A percentile compares a stretch with the other conserved stretches of the same genome.
These are phyloP conservation scores for Cotesia chilonis DNA, from an alignment of 1,140 invertebrate genomes.

Conservation along the genomic window DNA sequence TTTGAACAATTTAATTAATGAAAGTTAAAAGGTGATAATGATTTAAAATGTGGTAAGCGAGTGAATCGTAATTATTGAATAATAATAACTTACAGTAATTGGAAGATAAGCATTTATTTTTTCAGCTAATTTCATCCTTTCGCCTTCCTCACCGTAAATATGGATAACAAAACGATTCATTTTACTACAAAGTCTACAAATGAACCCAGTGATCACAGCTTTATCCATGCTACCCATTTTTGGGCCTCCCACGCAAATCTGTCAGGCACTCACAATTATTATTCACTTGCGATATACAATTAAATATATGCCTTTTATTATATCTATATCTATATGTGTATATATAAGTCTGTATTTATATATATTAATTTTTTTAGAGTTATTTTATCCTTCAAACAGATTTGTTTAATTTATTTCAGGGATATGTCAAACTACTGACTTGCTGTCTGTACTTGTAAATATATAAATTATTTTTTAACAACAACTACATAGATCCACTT, in stretches of 20 bases:
- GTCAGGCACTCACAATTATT: background rate
- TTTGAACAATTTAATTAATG: too few relatives aligned
- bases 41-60: background rate
- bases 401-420: too few relatives aligned
- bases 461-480: too few relatives aligned
- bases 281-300: background rate
- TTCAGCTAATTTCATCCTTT: constrained; percentile 74
- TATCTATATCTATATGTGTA: too few relatives aligned
- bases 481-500: background rate
- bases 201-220: constrained; percentile 79
- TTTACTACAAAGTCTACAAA: constrained; percentile 81
- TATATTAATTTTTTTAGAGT: too few relatives aligned
- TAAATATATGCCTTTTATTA: background rate
- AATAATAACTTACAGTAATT: constrained; percentile 70
- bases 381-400: too few relatives aligned
- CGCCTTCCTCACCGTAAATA: constrained; percentile 79
- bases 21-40: constrained; percentile 5
- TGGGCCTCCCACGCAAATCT: constrained; percentile 28
- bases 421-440: too few relatives aligned
- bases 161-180: constrained; percentile 81
- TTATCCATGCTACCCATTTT: constrained; percentile 79
- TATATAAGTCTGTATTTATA: too few relatives aligned
- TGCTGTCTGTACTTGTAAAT: too few relatives aligned
- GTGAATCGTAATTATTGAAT: constrained; percentile 15
- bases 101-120: constrained; percentile 81